Evolutionary conservation across 1,140 invertebrate species (phyloP).

Genomic region (Chymomyza costata): DNA sequence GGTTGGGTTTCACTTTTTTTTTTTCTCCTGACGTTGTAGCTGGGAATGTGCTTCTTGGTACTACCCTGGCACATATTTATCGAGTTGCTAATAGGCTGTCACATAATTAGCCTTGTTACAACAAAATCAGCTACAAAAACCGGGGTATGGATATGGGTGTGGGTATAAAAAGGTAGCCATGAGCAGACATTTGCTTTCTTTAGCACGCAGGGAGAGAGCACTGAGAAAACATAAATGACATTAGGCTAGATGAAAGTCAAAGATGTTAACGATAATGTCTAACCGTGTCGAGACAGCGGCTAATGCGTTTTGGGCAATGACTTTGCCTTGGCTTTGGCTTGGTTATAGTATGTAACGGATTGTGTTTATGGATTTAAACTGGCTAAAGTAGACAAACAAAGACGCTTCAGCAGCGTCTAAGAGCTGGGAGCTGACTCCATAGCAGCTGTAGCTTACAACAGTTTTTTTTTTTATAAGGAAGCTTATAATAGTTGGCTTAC

Average conservation of each 20-base stretch:
- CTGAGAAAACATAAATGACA: constrained; percentile 30
- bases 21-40: not conserved
- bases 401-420: too few relatives aligned
- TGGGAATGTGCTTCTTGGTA: constrained; percentile 3
- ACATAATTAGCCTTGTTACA: constrained; percentile 66
- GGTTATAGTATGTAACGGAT: too few relatives aligned
- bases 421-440: too few relatives aligned
- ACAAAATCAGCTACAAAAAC: constrained; percentile 42
- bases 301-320: constrained; percentile 45
- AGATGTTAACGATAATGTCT: constrained; percentile 63
- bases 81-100: constrained; percentile 72
- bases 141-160: too few relatives aligned
- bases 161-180: constrained; percentile 52
- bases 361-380: too few relatives aligned
- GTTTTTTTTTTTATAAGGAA: too few relatives aligned
- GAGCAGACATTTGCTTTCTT: too few relatives aligned
- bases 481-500: too few relatives aligned
- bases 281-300: constrained; percentile 32
- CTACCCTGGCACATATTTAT: constrained; percentile 67
- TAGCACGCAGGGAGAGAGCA: not conserved
- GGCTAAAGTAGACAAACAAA: too few relatives aligned
- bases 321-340: not conserved
- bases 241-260: constrained; percentile 58
- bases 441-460: too few relatives aligned
- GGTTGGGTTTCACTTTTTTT: constrained; percentile 1